Evolutionary conservation across 2,888 invertebrate species (phyloP).

Genomic region (Caenorhabditis auriculariae): DNA sequence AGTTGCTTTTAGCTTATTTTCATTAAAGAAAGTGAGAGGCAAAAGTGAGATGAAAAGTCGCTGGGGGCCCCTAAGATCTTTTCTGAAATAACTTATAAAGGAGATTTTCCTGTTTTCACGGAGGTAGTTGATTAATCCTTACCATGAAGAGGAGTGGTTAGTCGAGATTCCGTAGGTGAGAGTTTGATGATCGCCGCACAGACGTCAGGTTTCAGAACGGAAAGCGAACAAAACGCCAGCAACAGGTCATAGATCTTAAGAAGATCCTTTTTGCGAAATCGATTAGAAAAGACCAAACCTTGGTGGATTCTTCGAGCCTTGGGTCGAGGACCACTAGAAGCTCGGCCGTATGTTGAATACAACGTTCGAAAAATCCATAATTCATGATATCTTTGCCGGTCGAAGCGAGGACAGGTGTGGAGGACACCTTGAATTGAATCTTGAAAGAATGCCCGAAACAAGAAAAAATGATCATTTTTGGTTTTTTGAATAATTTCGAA

Average conservation of each 20-base stretch:
- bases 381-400: constrained; percentile 51
- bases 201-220: constrained; percentile 51
- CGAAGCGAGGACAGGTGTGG: constrained; percentile 39
- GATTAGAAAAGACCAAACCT: constrained; percentile 23
- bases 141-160: constrained; percentile 32
- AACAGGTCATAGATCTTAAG: constrained; percentile 65
- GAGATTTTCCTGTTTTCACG: too few species aligned
- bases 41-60: too few species aligned
- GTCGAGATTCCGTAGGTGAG: constrained; percentile 25
- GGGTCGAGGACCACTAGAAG: constrained; percentile 47
- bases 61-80: too few species aligned
- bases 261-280: not conserved
- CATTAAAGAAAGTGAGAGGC: too few species aligned
- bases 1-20: too few species aligned
- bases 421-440: constrained; percentile 13
- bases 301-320: constrained; percentile 46
- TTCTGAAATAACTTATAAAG: too few species aligned
- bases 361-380: constrained; percentile 47
- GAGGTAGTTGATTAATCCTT: too few species aligned
- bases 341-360: constrained; percentile 46
- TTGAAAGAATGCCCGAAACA: not conserved
- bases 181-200: constrained; percentile 40
- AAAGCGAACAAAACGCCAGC: constrained; percentile 63
- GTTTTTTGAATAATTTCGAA: too few species aligned
- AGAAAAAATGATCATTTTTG: too few species aligned